Evolutionary conservation across 2,113 vertebrate species (phyloP).

Genomic region (Pandion haliaetus): DNA sequence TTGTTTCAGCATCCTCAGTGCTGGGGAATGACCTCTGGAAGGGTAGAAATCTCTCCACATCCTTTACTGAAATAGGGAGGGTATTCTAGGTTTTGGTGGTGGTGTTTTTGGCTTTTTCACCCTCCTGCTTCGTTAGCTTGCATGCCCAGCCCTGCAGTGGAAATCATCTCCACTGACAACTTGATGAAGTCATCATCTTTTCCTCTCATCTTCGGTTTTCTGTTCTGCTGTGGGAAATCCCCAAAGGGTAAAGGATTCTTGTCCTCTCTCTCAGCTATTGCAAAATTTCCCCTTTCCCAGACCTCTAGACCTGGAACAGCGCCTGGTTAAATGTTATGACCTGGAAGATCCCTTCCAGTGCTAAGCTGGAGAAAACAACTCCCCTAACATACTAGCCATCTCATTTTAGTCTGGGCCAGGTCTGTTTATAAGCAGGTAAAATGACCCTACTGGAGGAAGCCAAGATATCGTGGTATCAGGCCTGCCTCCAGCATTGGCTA

Average conservation of each 20-base stretch:
- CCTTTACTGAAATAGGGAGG: not conserved
- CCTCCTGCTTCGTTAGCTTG: not conserved
- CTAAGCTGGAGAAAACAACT: not conserved
- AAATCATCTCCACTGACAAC: not conserved
- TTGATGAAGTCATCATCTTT: not conserved
- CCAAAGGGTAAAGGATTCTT: not conserved
- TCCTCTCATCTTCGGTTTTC: not conserved
- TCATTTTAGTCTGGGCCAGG: not conserved
- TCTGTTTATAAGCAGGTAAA: not conserved
- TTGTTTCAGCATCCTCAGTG: not conserved
- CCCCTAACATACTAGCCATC: not conserved
- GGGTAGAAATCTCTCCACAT: not conserved
- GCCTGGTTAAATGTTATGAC: not conserved
- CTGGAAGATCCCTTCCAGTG: not conserved
- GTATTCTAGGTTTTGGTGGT: not conserved
- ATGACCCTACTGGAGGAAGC: not conserved
- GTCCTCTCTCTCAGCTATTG: not conserved
- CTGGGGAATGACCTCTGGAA: not conserved
- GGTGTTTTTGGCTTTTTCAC: not conserved
- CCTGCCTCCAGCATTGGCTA: not conserved
- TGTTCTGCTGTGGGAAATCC: not conserved
- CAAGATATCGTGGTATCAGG: not conserved
- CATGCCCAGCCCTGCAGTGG: not conserved
- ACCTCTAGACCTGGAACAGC: accelerated
- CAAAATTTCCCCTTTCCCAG: not conserved